Evolutionary conservation across 1,140 invertebrate species (phyloP).

Genomic region (Neelides sp.): DNA sequence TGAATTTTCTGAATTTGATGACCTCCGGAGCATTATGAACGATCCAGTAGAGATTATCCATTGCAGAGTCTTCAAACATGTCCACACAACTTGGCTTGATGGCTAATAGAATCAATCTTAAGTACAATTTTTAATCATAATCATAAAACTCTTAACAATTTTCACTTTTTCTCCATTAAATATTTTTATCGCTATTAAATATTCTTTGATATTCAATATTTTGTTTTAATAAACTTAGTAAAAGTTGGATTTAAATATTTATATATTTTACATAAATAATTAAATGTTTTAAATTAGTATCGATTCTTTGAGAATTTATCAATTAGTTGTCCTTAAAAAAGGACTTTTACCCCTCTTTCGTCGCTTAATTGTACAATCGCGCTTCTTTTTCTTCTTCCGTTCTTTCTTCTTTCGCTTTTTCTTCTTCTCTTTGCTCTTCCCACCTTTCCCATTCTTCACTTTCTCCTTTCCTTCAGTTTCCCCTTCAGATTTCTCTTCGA

Average conservation of each 20-base stretch:
- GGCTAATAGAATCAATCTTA: constrained; percentile 8
- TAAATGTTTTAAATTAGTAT: too few relatives aligned
- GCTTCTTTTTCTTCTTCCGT: constrained; percentile 23
- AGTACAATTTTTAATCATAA: too few relatives aligned
- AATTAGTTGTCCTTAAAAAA: too few relatives aligned
- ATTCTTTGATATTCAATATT: too few relatives aligned
- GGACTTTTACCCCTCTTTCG: constrained; percentile 19
- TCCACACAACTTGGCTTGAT: constrained; percentile 20
- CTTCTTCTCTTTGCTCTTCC: constrained; percentile 17
- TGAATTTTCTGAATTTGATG: constrained; percentile 24
- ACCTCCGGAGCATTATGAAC: constrained; percentile 19
- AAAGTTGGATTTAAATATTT: too few relatives aligned
- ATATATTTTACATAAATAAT: too few relatives aligned
- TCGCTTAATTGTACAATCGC: constrained; percentile 25
- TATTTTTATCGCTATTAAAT: too few relatives aligned
- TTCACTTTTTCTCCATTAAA: too few relatives aligned
- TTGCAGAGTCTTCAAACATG: constrained; percentile 8
- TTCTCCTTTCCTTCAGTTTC: constrained; percentile 3
- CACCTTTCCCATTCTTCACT: constrained; percentile 7
- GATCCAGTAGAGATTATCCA: constrained; percentile 24
- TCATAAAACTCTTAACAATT: too few relatives aligned
- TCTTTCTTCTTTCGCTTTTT: constrained; percentile 22
- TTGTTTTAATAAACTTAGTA: too few relatives aligned
- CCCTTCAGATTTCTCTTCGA: not conserved
- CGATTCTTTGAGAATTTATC: too few relatives aligned